Conservation (phyloP, 2,797 vertebrate species). For the Macropus fuliginosus region DNA sequence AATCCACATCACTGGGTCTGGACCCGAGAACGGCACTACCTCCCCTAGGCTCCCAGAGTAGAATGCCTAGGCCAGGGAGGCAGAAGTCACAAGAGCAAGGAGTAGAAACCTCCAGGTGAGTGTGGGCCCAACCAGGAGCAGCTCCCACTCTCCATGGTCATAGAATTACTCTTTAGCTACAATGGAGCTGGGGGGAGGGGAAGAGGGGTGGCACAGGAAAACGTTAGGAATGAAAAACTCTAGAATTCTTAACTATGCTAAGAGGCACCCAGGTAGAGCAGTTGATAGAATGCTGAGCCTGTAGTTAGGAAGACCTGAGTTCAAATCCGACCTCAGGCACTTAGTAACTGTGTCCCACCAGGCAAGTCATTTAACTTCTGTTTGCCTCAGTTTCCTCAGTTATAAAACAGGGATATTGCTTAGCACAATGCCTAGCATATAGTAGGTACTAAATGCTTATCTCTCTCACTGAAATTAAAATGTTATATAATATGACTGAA, state of each 20-base stretch:
- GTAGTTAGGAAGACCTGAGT: background rate
- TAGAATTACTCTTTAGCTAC: background rate
- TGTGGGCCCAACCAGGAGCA: too few species aligned
- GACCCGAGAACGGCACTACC: background rate
- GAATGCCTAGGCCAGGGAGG: background rate
- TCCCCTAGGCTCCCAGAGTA: conserved; percentile 20
- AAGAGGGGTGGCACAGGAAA: too few species aligned
- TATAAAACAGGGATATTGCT: background rate
- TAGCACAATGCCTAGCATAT: background rate
- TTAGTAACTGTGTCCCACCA: background rate
- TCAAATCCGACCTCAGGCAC: background rate
- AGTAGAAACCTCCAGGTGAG: conserved; percentile 11
- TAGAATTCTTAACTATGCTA: background rate
- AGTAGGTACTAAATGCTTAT: background rate
- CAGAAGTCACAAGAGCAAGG: background rate
- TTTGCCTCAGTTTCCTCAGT: background rate
- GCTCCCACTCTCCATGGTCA: background rate
- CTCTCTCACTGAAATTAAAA: background rate
- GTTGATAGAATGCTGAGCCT: background rate
- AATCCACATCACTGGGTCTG: conserved; percentile 72
- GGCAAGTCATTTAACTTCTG: background rate
- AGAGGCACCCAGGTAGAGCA: background rate
- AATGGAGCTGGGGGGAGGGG: too few species aligned
- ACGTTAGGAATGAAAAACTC: background rate
- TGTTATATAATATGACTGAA: background rate